Percentiles rank a stretch among this genome's conserved stretches.
phyloP scores from a whole-genome alignment of 2,888 invertebrate species.

The Petrophora chlorosata region DNA sequence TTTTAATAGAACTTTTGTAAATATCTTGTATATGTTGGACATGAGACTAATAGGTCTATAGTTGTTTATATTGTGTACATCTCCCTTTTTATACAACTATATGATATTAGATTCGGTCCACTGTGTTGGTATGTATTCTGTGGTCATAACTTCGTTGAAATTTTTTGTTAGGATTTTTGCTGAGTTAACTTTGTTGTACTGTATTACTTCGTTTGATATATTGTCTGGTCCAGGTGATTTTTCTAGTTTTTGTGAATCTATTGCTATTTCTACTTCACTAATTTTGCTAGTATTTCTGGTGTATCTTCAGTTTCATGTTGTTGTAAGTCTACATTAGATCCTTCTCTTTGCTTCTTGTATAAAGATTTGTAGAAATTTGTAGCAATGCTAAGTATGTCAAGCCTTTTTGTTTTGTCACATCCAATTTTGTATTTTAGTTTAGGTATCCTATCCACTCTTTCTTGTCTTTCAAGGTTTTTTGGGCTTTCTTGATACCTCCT shows the following conservation, averaged over 20 bases:
- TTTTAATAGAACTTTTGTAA: not conserved
- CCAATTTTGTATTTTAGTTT: no score
- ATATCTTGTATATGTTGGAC: constrained; percentile 5
- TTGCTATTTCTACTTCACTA: no score
- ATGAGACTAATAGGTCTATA: constrained; percentile 9
- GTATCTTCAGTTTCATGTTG: no score
- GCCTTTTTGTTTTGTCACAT: no score
- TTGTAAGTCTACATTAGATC: no score
- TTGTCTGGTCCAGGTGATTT: not conserved
- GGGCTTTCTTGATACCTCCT: no score
- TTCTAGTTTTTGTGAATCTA: not conserved
- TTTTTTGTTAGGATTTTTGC: not conserved
- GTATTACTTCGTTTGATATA: not conserved
- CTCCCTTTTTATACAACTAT: not conserved
- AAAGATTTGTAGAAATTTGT: no score
- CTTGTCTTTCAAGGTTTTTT: no score
- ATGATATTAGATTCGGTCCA: not conserved
- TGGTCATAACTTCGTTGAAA: not conserved
- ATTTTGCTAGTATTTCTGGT: no score
- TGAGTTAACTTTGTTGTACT: not conserved
- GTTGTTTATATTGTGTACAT: not conserved
- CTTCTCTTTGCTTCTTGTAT: no score
- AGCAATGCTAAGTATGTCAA: no score
- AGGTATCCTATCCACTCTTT: no score
- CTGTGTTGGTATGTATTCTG: not conserved